These are phyloP conservation scores for Sebastes hubbsi DNA, from an alignment of 2,797 vertebrate species.

Conservation along the genomic window DNA sequence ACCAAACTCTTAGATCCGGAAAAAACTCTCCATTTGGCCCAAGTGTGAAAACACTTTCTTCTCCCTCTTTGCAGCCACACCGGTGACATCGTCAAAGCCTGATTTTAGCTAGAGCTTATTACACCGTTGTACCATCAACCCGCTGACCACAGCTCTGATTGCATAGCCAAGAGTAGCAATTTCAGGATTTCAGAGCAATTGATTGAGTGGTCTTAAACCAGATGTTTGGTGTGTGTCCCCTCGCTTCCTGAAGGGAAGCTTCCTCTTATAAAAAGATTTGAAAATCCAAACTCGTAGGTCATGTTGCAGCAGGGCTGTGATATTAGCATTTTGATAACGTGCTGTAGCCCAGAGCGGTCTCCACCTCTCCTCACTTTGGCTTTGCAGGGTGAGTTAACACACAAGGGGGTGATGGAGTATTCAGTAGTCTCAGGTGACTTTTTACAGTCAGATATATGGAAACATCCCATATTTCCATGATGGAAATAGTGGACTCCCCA, in stretches of 20 bases:
- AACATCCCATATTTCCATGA: constrained; percentile 24
- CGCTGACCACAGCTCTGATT: constrained; percentile 73
- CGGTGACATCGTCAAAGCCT: constrained; percentile 32
- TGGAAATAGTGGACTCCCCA: constrained; percentile 1
- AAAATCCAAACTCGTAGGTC: constrained; percentile 54
- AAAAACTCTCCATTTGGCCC: neutral
- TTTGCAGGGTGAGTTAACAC: constrained; percentile 64
- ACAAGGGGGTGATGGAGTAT: constrained; percentile 19
- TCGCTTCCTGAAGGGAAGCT: constrained; percentile 38
- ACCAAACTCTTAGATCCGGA: neutral
- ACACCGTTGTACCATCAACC: constrained; percentile 72
- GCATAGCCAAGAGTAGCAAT: constrained; percentile 67
- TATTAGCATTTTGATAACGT: constrained; percentile 79
- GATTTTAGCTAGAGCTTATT: constrained; percentile 49
- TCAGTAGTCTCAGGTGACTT: neutral
- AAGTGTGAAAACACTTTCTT: constrained; percentile 24
- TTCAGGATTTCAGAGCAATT: constrained; percentile 71
- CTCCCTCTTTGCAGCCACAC: constrained; percentile 12
- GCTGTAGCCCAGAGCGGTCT: constrained; percentile 66
- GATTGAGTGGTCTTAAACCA: constrained; percentile 60
- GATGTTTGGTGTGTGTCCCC: constrained; percentile 50
- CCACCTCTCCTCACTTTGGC: constrained; percentile 55
- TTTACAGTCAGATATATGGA: constrained; percentile 22
- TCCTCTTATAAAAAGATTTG: constrained; percentile 33
- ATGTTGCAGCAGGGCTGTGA: constrained; percentile 33